Evolutionary conservation across 2,797 vertebrate genomes (phyloP).

Genomic region (Poeciliopsis paucimaculata): DNA sequence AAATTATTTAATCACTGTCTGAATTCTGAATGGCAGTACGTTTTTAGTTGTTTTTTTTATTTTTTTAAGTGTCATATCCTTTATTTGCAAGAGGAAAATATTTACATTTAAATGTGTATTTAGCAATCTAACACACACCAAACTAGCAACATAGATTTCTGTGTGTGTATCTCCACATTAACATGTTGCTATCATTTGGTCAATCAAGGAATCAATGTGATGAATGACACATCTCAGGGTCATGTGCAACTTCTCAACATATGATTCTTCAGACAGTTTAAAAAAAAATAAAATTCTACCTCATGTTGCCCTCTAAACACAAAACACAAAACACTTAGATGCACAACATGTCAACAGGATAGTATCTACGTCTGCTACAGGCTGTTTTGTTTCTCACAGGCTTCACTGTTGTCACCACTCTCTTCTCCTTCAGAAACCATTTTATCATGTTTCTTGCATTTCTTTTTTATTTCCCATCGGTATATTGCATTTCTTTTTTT

Average conservation of each 20-base stretch:
- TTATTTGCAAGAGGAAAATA: not conserved
- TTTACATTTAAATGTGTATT: not conserved
- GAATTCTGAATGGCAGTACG: too few species aligned
- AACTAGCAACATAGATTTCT: not conserved
- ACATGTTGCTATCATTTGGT: not conserved
- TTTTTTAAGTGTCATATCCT: not conserved
- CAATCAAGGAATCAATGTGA: not conserved
- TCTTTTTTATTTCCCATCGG: conserved; percentile 5
- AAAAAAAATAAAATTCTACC: not conserved
- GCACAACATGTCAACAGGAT: conserved; percentile 9
- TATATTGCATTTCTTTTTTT: conserved; percentile 6
- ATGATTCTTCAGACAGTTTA: not conserved
- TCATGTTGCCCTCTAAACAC: conserved; percentile 1
- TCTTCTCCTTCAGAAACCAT: not conserved
- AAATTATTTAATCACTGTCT: not conserved
- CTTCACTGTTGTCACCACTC: not conserved
- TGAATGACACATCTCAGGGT: not conserved
- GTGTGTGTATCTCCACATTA: not conserved
- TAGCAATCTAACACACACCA: not conserved
- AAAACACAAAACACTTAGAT: conserved; percentile 27
- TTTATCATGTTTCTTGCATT: conserved; percentile 13
- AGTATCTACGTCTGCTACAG: conserved; percentile 1
- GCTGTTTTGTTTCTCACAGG: conserved; percentile 10
- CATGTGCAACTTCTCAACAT: not conserved
- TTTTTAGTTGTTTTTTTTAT: not conserved